Base-by-base conservation (phyloP, 2,113 vertebrate species). In the Onychorhynchus coronatus region DNA sequence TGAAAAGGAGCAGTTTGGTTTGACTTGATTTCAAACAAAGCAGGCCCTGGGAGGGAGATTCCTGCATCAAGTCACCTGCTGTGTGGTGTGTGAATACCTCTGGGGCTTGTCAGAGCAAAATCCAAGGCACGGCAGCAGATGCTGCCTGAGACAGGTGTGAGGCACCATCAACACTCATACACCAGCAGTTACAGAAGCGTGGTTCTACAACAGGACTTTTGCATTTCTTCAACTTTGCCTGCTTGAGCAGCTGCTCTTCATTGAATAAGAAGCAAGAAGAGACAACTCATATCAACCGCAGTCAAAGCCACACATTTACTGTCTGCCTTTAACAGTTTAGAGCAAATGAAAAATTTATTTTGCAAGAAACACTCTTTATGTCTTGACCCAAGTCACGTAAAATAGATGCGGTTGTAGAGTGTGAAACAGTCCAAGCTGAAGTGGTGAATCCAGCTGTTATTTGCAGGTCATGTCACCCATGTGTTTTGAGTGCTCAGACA, bases 381-480 rank as follows among this genome's bases (percentile, higher is more conserved):
- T 91, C 85, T 82, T 81, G 80, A 75, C 76, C 20, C 52, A 47
- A 74, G 65, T 65, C 61, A 55, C 24, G 41, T 72, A 47, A 92
- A 92, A 72, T 13, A 68, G 47, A 28, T 78, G 39, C 25, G 31
- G 39, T 58, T 82, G 68, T 56, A 16, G 33, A 53, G 35, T 46
- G 41, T 7, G 61, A 63, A 87, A 41, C 9, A 75, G 47, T n/a
- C 52, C 50, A 72, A 89, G 61, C 35, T 67, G 7, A 81, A 91
- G 73, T 28, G 50, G 84, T 49, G 87, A 78, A 79, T 92, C 77
- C 77, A 61, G 61, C 47, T 85, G 33, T 56, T 94, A 77, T 27
- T 75, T 89, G 70, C 81, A 95, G 95, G 84, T 94, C 89, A 65
- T 23, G 52, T 85, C 89, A 85, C 52, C 89, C 94, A 63, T 44